Evolutionary conservation across 2,113 vertebrate species (phyloP).

Genomic region (Rhineura floridana): DNA sequence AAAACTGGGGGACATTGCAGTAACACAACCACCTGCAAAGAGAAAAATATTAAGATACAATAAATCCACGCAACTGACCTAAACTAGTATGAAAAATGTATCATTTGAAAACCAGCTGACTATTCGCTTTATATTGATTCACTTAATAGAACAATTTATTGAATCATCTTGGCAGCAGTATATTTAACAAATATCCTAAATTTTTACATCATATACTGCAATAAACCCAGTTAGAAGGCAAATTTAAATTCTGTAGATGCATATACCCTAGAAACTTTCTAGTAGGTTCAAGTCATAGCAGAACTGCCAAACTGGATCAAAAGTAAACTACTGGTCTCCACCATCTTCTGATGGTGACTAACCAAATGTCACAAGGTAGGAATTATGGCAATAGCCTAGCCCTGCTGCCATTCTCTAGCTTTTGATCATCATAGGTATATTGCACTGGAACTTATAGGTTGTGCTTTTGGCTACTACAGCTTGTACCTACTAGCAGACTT

Average conservation of each 20-base stretch:
- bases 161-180: conserved; percentile 34
- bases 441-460: background rate
- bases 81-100: conserved; percentile 3
- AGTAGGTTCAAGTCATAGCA: background rate
- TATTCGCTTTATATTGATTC: background rate
- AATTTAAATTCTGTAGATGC: background rate
- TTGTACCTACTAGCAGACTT: background rate
- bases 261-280: background rate
- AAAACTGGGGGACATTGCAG: conserved; percentile 98
- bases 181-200: conserved; percentile 26
- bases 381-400: background rate
- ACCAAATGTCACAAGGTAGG: background rate
- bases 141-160: background rate
- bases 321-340: background rate
- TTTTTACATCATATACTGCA: conserved; percentile 29
- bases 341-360: background rate
- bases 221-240: background rate
- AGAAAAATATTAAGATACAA: conserved; percentile 3
- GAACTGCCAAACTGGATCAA: background rate
- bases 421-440: background rate
- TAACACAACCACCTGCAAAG: conserved; percentile 93
- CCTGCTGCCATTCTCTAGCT: background rate
- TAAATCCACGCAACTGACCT: background rate
- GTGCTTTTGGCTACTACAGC: background rate
- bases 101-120: background rate